Evolutionary conservation across 2,888 invertebrate genomes (phyloP).

Genomic region (Tiliacea aurago): DNA sequence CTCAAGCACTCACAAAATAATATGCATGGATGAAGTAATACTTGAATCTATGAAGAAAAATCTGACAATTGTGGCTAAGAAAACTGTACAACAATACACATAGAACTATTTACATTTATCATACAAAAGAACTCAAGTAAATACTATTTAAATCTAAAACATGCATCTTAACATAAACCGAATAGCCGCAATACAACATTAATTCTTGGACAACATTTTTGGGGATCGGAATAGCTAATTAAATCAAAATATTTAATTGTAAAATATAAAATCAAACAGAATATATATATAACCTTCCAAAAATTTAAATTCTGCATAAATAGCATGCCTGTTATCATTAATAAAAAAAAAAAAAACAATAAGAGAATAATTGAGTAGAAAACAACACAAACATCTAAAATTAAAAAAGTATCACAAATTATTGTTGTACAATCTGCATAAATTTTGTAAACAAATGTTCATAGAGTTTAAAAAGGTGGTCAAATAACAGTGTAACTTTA

Average conservation of each 20-base stretch:
- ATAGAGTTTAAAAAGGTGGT: conserved; percentile 33
- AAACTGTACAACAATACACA: conserved; percentile 54
- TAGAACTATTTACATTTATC: conserved; percentile 41
- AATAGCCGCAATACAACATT: conserved; percentile 38
- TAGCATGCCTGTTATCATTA: conserved; percentile 28
- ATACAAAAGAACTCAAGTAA: conserved; percentile 39
- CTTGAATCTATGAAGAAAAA: conserved; percentile 32
- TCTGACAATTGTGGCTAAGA: conserved; percentile 39
- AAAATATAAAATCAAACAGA: conserved; percentile 6
- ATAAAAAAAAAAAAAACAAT: not conserved
- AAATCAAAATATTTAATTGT: not conserved
- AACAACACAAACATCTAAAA: conserved; percentile 16
- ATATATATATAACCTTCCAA: conserved; percentile 11
- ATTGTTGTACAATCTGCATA: conserved; percentile 34
- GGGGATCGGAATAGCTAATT: conserved; percentile 28
- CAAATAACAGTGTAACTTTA: conserved; percentile 36
- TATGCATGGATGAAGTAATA: conserved; percentile 43
- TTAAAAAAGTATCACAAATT: conserved; percentile 38
- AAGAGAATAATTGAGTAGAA: conserved; percentile 5
- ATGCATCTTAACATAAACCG: conserved; percentile 50
- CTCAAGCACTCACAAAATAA: conserved; percentile 57
- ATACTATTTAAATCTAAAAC: conserved; percentile 44
- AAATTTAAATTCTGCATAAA: not conserved
- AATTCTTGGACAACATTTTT: conserved; percentile 19
- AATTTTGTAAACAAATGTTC: conserved; percentile 34